A percentile compares a stretch with the other conserved stretches of the same genome.
Evolutionary conservation across 2,113 vertebrate species (phyloP).

Genomic region (Gavia stellata): DNA sequence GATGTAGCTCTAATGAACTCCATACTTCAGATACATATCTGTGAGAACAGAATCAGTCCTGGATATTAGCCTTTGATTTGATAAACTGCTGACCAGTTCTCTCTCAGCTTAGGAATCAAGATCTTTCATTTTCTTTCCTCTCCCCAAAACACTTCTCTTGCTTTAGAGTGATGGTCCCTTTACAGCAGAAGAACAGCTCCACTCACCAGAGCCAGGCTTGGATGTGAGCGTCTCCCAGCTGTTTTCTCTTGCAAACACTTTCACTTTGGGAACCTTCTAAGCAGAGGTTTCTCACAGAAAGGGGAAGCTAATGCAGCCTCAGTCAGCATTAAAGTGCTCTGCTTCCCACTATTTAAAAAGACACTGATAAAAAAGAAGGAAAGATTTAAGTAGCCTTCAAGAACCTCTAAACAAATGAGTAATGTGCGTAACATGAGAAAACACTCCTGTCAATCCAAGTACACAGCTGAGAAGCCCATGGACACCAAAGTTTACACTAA

Average conservation of each 20-base stretch:
- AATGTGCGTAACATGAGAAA: too few relatives aligned
- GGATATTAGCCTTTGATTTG: conserved; percentile 45
- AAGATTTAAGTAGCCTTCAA: background rate
- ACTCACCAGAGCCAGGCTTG: background rate
- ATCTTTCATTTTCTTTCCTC: background rate
- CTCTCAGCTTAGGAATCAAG: conserved; percentile 14
- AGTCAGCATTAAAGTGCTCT: background rate
- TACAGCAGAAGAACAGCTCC: background rate
- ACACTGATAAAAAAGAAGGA: background rate
- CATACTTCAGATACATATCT: background rate
- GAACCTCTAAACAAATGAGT: background rate
- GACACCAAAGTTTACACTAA: background rate
- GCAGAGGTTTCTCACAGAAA: background rate
- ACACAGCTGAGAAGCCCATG: background rate
- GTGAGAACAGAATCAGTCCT: background rate
- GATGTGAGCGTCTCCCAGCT: background rate
- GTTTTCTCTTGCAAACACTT: background rate
- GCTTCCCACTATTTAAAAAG: background rate
- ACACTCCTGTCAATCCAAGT: background rate
- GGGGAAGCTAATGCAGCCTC: background rate
- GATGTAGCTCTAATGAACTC: background rate
- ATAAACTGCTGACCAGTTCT: conserved; percentile 29
- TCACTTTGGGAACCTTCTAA: background rate
- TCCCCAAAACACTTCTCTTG: background rate
- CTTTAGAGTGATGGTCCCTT: background rate